These are phyloP conservation scores for Gambusia affinis DNA, from an alignment of 2,113 vertebrate species.

Conservation along the genomic window DNA sequence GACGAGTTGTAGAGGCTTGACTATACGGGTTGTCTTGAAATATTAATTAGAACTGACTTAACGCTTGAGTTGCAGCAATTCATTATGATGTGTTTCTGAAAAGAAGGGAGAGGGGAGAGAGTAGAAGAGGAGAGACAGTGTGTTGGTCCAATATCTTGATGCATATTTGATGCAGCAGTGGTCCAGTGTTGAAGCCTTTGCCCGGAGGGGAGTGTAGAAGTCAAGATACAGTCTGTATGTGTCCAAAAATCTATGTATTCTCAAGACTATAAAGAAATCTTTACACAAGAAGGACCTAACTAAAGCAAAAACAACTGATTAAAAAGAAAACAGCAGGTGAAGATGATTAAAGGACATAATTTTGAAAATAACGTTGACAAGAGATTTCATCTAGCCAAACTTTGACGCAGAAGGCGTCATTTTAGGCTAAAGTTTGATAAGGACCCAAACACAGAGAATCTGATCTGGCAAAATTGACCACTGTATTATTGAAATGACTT, in stretches of 20 bases:
- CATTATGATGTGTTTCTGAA: slow-evolving; percentile 32
- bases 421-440: too few species aligned
- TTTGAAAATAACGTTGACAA: not conserved
- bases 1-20: slow-evolving; percentile 3
- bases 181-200: not conserved
- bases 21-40: slow-evolving; percentile 35
- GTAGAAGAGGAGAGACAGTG: not conserved
- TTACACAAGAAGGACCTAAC: not conserved
- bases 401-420: not conserved
- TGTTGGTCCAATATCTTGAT: slow-evolving; percentile 12
- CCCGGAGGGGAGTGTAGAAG: not conserved
- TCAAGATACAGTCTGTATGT: not conserved
- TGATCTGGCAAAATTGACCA: too few species aligned
- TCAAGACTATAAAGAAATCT: not conserved
- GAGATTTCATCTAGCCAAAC: not conserved
- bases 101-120: not conserved
- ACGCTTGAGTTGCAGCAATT: slow-evolving; percentile 39
- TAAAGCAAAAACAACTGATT: too few species aligned
- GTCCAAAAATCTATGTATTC: not conserved
- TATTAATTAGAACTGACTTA: slow-evolving; percentile 47
- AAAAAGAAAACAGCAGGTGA: not conserved
- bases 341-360: not conserved
- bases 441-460: too few species aligned
- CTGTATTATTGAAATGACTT: too few species aligned
- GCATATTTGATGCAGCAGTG: slow-evolving; percentile 12